These are phyloP conservation scores for Zootermopsis nevadensis DNA, from an alignment of 2,888 invertebrate species.

Conservation along the genomic window DNA sequence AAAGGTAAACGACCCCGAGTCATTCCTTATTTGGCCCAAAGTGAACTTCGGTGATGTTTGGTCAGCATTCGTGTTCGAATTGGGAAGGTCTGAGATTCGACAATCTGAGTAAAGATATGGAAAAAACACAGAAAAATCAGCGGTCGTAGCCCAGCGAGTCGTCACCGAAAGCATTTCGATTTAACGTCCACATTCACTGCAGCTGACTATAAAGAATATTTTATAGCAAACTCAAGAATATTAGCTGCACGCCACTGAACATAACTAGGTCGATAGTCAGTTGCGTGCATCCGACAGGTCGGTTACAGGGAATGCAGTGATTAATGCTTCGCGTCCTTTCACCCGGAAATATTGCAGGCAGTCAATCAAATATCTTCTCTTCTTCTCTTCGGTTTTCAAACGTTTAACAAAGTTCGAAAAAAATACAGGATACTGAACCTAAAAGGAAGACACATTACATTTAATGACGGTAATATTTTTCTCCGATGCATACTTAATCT, in stretches of 20 bases:
- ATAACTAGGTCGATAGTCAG: background rate
- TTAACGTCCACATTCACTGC: background rate
- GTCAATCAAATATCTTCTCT: conserved; percentile 39
- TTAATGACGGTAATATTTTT: background rate
- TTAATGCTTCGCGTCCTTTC: conserved; percentile 37
- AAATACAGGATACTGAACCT: conserved; percentile 6
- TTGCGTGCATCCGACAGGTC: conserved; percentile 18
- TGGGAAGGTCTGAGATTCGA: too few relatives aligned
- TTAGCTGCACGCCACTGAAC: conserved; percentile 7
- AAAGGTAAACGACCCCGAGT: too few relatives aligned
- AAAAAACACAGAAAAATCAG: too few relatives aligned
- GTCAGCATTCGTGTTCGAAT: too few relatives aligned
- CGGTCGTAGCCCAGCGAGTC: too few relatives aligned
- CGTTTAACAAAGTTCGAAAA: conserved; percentile 19
- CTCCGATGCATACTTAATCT: background rate
- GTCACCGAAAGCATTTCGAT: too few relatives aligned
- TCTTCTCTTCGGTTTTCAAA: background rate
- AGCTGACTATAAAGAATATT: background rate
- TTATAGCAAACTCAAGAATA: background rate
- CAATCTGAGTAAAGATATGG: too few relatives aligned
- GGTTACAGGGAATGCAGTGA: conserved; percentile 43
- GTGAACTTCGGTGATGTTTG: too few relatives aligned
- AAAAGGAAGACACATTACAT: background rate
- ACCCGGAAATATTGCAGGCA: conserved; percentile 40
- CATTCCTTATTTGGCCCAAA: too few relatives aligned